These are phyloP conservation scores for Agrypnia vestita DNA, from an alignment of 1,140 invertebrate species.

Conservation along the genomic window DNA sequence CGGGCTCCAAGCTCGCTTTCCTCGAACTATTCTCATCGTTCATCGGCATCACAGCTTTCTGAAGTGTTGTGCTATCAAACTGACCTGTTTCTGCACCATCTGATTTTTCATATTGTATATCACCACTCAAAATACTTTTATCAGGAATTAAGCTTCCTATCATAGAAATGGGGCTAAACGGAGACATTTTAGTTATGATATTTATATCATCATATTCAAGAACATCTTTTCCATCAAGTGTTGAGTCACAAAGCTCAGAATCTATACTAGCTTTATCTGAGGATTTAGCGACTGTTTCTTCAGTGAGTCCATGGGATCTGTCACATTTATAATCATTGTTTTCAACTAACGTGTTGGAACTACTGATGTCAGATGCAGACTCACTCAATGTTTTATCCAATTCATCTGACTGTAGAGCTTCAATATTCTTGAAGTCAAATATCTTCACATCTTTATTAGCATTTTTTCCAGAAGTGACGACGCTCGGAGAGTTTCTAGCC, in stretches of 20 bases:
- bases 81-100: constrained; percentile 1
- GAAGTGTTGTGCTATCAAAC: constrained; percentile 41
- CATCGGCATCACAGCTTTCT: constrained; percentile 53
- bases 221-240: neutral
- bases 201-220: neutral
- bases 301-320: neutral
- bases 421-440: constrained; percentile 58
- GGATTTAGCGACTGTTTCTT: neutral
- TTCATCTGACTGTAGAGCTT: constrained; percentile 33
- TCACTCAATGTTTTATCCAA: constrained; percentile 38
- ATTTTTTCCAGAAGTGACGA: constrained; percentile 48
- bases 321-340: neutral
- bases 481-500: constrained; percentile 48
- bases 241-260: neutral
- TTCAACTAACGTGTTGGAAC: constrained; percentile 14
- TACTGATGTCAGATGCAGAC: constrained; percentile 30
- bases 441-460: constrained; percentile 56
- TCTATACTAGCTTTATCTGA: neutral
- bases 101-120: neutral
- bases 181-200: neutral
- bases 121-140: constrained; percentile 13
- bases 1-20: constrained; percentile 63
- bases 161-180: constrained; percentile 22
- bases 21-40: constrained; percentile 40
- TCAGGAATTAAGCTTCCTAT: constrained; percentile 19